These are phyloP conservation scores for Rhinogobio ventralis DNA, from an alignment of 2,797 vertebrate genomes.

Conservation along the genomic window DNA sequence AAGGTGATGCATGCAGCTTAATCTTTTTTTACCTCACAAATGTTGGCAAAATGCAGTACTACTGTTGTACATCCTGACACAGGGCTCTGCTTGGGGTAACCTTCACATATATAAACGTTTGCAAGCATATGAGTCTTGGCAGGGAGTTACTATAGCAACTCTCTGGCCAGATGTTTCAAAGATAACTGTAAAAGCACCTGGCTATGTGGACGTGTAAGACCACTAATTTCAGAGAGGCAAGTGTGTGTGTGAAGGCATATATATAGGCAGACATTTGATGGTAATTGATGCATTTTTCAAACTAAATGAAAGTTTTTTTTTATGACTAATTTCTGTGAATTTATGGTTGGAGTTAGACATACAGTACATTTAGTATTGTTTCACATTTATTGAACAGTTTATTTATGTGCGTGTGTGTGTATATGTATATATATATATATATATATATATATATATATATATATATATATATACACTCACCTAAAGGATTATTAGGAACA, in stretches of 20 bases:
- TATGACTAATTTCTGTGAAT: not conserved
- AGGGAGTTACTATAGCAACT: constrained; percentile 56
- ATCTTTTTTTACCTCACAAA: not conserved
- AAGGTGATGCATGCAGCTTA: not conserved
- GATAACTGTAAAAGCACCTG: constrained; percentile 30
- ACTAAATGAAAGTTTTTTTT: too few species aligned
- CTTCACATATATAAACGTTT: constrained; percentile 33
- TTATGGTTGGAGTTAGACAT: not conserved
- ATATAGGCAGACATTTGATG: not conserved
- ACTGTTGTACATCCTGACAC: not conserved
- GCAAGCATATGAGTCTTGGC: constrained; percentile 25
- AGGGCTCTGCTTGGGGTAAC: constrained; percentile 23
- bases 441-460: too few species aligned
- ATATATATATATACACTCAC: too few species aligned
- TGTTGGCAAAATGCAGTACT: not conserved
- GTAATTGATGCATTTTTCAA: not conserved
- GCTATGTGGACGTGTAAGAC: not conserved
- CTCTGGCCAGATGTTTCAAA: constrained; percentile 32
- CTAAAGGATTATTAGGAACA: too few species aligned
- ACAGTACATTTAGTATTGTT: not conserved
- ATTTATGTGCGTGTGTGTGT: not conserved
- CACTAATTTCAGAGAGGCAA: not conserved
- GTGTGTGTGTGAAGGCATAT: not conserved
- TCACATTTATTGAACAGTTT: not conserved
- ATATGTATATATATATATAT: too few species aligned